phyloP scores from a whole-genome alignment of 2,797 vertebrate species.

The Falco concolor region DNA sequence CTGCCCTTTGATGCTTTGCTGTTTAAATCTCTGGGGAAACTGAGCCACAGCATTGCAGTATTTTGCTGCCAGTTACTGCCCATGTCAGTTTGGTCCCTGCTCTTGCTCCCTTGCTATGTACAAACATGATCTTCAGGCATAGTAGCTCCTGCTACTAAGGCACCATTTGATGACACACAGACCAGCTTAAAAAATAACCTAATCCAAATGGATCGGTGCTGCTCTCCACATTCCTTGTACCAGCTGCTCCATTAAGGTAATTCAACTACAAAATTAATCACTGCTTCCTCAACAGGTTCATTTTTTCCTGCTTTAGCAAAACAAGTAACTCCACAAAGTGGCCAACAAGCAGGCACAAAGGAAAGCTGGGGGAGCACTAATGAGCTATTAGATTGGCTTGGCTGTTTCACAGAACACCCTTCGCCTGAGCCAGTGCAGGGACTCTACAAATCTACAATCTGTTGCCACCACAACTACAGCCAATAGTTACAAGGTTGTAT shows the following conservation, averaged over 20 bases:
- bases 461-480: not conserved
- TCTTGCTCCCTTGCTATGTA: not conserved
- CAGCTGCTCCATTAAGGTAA: not conserved
- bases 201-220: not conserved
- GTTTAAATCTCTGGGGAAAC: not conserved
- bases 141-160: not conserved
- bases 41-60: not conserved
- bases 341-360: not conserved
- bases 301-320: not conserved
- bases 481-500: not conserved
- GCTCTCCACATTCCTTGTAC: not conserved
- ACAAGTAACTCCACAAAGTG: not conserved
- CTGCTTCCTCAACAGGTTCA: not conserved
- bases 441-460: not conserved
- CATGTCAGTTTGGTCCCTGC: not conserved
- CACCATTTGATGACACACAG: not conserved
- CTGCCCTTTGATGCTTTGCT: not conserved
- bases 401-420: not conserved
- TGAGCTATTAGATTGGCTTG: not conserved
- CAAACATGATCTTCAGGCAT: not conserved
- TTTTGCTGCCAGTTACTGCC: not conserved
- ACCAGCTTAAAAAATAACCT: not conserved
- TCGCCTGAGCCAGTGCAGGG: not conserved
- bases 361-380: not conserved
- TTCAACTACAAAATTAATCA: not conserved